Evolutionary conservation across 2,797 vertebrate species (phyloP).

Genomic region (Coendou prehensilis): DNA sequence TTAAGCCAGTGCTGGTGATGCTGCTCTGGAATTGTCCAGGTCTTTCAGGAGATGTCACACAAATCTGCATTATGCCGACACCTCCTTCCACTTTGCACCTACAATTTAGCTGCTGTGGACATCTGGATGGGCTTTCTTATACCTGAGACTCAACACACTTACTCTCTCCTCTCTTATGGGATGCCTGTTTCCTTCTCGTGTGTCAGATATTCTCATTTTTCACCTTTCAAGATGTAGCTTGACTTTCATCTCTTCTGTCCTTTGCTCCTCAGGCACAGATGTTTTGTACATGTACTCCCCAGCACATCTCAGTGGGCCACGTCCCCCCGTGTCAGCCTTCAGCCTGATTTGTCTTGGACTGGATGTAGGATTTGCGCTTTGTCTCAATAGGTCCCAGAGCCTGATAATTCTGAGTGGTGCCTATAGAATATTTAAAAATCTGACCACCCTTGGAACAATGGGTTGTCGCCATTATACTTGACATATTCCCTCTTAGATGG

Average conservation of each 20-base stretch:
- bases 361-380: neutral
- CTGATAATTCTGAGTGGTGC: slow-evolving; percentile 14
- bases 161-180: neutral
- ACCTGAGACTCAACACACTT: neutral
- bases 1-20: neutral
- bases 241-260: neutral
- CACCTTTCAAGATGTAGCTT: neutral
- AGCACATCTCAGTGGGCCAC: neutral
- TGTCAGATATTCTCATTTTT: neutral
- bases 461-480: neutral
- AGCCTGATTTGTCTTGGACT: neutral
- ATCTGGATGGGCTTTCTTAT: neutral
- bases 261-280: neutral
- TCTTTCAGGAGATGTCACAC: neutral
- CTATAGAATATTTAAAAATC: neutral
- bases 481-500: neutral
- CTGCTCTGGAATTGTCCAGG: too few relatives aligned
- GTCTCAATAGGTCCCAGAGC: neutral
- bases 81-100: rapidly evolving
- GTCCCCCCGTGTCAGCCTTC: neutral
- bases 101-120: neutral
- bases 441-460: neutral
- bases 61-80: neutral
- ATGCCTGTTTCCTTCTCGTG: neutral
- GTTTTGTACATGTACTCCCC: neutral